Conservation (phyloP, 2,113 vertebrate genomes). For the Cryptotis parvus region DNA sequence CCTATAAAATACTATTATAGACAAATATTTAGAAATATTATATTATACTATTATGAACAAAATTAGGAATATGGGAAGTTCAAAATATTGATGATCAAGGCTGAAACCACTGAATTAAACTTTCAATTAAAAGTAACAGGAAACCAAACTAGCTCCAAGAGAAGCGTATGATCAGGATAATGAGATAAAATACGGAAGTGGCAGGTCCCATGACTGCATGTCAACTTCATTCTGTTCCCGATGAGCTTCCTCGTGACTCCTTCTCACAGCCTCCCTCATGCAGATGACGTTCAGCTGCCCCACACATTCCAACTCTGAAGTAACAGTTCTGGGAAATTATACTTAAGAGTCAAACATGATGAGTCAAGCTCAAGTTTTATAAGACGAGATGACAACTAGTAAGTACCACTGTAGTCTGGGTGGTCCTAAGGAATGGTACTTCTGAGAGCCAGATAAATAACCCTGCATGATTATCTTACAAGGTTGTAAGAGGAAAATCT, state of each 20-base stretch:
- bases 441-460: neutral
- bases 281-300: neutral
- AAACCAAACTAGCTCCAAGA: neutral
- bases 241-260: neutral
- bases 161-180: neutral
- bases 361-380: neutral
- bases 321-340: neutral
- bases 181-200: neutral
- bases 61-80: neutral
- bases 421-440: neutral
- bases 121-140: neutral
- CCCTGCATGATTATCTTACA: neutral
- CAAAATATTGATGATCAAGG: slow-evolving; percentile 27
- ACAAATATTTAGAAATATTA: slow-evolving; percentile 15
- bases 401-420: neutral
- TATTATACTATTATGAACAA: slow-evolving; percentile 7
- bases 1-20: neutral
- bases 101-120: neutral
- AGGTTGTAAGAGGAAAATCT: neutral
- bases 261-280: neutral
- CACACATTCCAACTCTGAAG: neutral
- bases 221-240: neutral
- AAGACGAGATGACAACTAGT: neutral
- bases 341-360: neutral
- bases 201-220: neutral